Base-by-base conservation (phyloP, 1,140 invertebrate species). In the Pinna nobilis region DNA sequence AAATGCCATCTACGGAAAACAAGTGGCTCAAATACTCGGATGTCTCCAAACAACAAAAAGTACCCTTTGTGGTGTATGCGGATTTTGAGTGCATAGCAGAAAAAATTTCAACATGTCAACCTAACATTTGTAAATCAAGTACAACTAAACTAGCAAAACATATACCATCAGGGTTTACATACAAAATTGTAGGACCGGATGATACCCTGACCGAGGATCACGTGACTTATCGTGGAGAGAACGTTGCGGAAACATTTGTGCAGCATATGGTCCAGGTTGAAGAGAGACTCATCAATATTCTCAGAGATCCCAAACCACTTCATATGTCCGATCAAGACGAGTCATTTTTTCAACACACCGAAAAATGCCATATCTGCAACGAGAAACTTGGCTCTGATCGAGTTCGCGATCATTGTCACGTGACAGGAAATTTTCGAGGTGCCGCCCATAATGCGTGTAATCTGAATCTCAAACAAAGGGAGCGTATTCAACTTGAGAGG, bases 371-470 rank as follows among this genome's bases (percentile, higher is more conserved):
- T 20, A 74, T 74, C 7, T 74, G 71, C 61, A 15, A 41, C 15
- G n/a, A 68, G 32, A 39, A 35, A 15, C 44, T 74, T 15, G 55
- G 51, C 30, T 0, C 6, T 15, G 53, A 69, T 23, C 13, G 33
- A 50, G 67, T 70, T 4, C n/a, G 65, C 3, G 73, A 75, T 37
- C 67, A 70, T 47, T 75, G 73, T 44, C 73, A 77, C 49, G 44
- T 67, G n/a, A 77, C 70, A 11, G 75, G 75, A 4, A 41, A 51
- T 25, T 77, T 68, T 74, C 88, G 49, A 66, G 59, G 49, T 0
- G 70, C 76, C n/a, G 70, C 70, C 2, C 76, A 78, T 39, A 71
- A 55, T 51, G 30, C 25, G 13, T 78, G 77, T 20, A 78, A 75
- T 35, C n/a, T 71, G 1, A 66, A 78, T 28, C 72, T 61, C 7